Percentiles rank a stretch among this genome's conserved stretches.
Conservation (phyloP, 2,113 vertebrate genomes). For the Athene cunicularia region DNA sequence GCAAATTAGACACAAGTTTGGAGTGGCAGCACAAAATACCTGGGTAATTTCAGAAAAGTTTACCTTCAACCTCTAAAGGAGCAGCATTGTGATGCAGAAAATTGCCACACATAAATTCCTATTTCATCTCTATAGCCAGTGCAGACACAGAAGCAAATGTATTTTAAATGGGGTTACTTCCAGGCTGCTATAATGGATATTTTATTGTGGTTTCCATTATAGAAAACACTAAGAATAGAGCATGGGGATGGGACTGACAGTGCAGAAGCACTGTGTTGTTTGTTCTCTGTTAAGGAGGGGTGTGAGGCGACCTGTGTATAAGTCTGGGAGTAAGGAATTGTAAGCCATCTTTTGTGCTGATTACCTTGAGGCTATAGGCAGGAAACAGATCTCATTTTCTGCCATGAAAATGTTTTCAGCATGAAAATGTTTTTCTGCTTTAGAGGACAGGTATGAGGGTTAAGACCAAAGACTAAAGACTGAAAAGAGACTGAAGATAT, state of each 20-base stretch:
- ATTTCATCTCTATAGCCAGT: background rate
- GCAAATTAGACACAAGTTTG: background rate
- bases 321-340: background rate
- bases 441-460: background rate
- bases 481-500: background rate
- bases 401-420: background rate
- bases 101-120: background rate
- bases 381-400: background rate
- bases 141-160: background rate
- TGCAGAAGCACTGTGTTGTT: background rate
- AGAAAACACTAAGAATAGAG: background rate
- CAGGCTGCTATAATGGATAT: background rate
- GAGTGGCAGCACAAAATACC: background rate
- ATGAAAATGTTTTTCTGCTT: background rate
- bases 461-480: background rate
- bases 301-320: accelerated
- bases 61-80: background rate
- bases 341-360: background rate
- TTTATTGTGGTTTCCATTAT: background rate
- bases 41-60: background rate
- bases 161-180: background rate
- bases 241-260: background rate
- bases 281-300: background rate
- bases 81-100: background rate
- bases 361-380: background rate